Evolutionary conservation across 2,888 invertebrate genomes (phyloP), one percentile per base, ranked within the genome.

Genomic region (Allacma fusca): DNA sequence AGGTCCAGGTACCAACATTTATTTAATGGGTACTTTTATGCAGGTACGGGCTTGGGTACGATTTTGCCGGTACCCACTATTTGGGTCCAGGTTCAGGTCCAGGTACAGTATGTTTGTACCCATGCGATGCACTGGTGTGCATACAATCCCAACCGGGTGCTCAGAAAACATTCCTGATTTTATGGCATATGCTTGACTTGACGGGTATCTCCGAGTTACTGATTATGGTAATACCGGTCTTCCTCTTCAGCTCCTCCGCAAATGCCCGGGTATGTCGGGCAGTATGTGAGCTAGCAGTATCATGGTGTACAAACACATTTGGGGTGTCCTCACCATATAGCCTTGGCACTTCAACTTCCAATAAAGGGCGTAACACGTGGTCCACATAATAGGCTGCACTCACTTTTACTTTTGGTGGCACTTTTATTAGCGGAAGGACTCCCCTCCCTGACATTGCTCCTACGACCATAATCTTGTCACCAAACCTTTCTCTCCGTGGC

Each of bases 331-430:
- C 74, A 13, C 65, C 44, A 23, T 78, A 80, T 16, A 80, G 23
- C 0, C 26, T 9, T n/a, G 78, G 80, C 0, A 78, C 34, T 13
- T 80, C 29, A 0, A n/a, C 23, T 26, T 78, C 77, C 23, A 75
- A 26, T 24, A 77, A 77, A 1, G 75, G 79, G 19, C 57, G 50
- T 34, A 77, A 65, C 5, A 80, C 78, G 29, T 65, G 34, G 9
- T 67, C 44, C 5, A 80, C 57, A 68, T 80, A 78, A 57, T 65
- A 76, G 9, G 68, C 21, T 16, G 76, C 57, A 34, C 67, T 78
- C 16, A 79, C 40, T 43, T 80, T 79, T 5, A 77, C 77, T 13
- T 80, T 80, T 74, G 65, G 67, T 24, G 79, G 78, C 4, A 80
- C 75, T 73, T 44, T 43, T 21, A 78, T 75, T 13, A 80, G 50